phyloP scores from a whole-genome alignment of 2,888 invertebrate genomes.

The Sussaba pulchella region DNA sequence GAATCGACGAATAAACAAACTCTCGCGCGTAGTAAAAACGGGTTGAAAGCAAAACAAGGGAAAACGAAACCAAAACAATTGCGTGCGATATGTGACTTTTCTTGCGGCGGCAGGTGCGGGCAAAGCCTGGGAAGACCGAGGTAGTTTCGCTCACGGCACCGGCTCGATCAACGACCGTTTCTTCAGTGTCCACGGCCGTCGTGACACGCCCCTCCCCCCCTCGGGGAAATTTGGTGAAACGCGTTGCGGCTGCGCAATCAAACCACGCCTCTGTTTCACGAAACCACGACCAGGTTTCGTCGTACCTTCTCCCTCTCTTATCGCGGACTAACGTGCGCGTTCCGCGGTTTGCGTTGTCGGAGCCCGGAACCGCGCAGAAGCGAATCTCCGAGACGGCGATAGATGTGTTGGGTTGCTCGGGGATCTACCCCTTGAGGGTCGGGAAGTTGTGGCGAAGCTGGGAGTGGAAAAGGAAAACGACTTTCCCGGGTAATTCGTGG shows the following conservation, averaged over 20 bases:
- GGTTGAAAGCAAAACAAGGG: too few relatives aligned
- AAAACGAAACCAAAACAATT: too few relatives aligned
- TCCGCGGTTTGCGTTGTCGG: constrained; percentile 5
- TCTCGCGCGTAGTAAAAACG: constrained; percentile 61
- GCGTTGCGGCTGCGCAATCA: constrained; percentile 79
- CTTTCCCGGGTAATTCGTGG: background rate
- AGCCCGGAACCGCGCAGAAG: constrained; percentile 42
- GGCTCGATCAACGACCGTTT: constrained; percentile 74
- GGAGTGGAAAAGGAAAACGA: background rate
- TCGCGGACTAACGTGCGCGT: constrained; percentile 7
- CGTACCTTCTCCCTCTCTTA: constrained; percentile 54
- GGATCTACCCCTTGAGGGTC: too few relatives aligned
- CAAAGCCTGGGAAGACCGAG: constrained; percentile 68
- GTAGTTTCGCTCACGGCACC: constrained; percentile 76
- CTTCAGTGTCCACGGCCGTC: constrained; percentile 72
- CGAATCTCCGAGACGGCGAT: constrained; percentile 27
- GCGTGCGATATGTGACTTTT: constrained; percentile 49
- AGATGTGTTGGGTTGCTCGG: too few relatives aligned
- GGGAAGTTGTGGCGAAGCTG: too few relatives aligned
- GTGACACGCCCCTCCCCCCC: constrained; percentile 79
- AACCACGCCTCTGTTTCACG: constrained; percentile 74
- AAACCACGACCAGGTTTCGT: constrained; percentile 41
- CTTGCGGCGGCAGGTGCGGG: constrained; percentile 64
- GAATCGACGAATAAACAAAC: constrained; percentile 26
- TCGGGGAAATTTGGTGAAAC: constrained; percentile 71